Conservation (phyloP, 2,113 vertebrate species). For the Brachyhypopomus occidentalis region DNA sequence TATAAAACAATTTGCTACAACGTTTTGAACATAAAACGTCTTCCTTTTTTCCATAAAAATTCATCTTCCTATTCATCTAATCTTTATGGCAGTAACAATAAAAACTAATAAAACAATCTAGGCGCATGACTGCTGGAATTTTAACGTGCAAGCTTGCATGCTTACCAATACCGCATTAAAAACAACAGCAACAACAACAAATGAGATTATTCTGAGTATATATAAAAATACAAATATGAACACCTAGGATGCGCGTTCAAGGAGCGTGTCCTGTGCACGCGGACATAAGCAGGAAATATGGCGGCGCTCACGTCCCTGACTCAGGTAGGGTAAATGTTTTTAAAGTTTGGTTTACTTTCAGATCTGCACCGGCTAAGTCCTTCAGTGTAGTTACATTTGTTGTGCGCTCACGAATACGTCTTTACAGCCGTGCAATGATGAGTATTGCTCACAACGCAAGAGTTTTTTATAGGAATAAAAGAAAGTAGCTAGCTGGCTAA, state of each 20-base stretch:
- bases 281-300: conserved; percentile 84
- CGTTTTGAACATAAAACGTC: too few species aligned
- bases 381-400: too few species aligned
- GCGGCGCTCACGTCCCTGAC: conserved; percentile 86
- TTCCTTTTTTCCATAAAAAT: too few species aligned
- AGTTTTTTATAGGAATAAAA: neutral
- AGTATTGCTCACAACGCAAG: neutral
- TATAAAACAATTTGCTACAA: too few species aligned
- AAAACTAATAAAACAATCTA: too few species aligned
- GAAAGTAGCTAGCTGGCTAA: neutral
- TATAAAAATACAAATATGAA: neutral
- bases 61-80: too few species aligned
- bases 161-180: too few species aligned
- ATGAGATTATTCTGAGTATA: neutral
- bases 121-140: too few species aligned
- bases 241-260: conserved; percentile 45
- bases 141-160: too few species aligned
- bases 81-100: too few species aligned
- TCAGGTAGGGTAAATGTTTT: conserved; percentile 77
- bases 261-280: conserved; percentile 62
- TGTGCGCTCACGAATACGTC: too few species aligned
- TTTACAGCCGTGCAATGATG: neutral
- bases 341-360: conserved; percentile 20
- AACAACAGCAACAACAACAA: neutral
- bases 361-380: neutral